Evolutionary conservation across 2,113 vertebrate species (phyloP), one percentile per base, ranked within the genome.

Genomic region (Mesembrinibis cayennensis): DNA sequence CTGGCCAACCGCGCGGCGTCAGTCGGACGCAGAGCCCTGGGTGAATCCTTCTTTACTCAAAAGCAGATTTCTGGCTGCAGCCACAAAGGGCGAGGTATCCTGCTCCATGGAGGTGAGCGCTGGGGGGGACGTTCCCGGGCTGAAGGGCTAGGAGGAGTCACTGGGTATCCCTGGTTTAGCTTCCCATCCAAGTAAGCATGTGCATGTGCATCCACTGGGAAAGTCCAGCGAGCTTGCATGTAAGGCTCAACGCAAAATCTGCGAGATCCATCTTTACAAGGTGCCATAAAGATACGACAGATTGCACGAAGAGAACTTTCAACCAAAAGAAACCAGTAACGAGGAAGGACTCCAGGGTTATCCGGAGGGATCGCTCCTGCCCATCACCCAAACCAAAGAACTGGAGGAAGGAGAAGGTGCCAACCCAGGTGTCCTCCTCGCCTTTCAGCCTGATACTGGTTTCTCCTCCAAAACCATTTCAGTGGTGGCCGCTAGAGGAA

Each of bases 401-500:
- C 5, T 1, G 45, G 17, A 32, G 47, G 77, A 47, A 25, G 2
- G 44, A 16, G 44, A 10, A 58, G 27, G 7, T 3, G 1, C 3
- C 1, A 34, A 1, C 15, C 8, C 8, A 2, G 34, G 19, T 20
- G 34, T 13, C 45, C 16, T 50, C 40, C 6, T 38, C 11, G 6
- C 53, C 53, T 47, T 67, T 50, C 92, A 11, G 4, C 9, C 74
- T 80, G 3, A 3, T 1, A 1, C 13, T 1, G 44, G 59, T 8
- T 85, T 30, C 73, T 67, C 19, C 85, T 86, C 59, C 4, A 8
- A 71, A 42, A 47, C 3, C 32, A 4, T 79, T 18, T 71, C n/a
- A 13, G 20, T 18, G 18, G 22, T 23, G 81, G 90, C 94, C 96
- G 2, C 97, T 95, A 96, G 95, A 97, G 96, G 96, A 97, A 94